These are phyloP conservation scores for Beris chalybata DNA, from an alignment of 2,888 invertebrate species.

Conservation along the genomic window DNA sequence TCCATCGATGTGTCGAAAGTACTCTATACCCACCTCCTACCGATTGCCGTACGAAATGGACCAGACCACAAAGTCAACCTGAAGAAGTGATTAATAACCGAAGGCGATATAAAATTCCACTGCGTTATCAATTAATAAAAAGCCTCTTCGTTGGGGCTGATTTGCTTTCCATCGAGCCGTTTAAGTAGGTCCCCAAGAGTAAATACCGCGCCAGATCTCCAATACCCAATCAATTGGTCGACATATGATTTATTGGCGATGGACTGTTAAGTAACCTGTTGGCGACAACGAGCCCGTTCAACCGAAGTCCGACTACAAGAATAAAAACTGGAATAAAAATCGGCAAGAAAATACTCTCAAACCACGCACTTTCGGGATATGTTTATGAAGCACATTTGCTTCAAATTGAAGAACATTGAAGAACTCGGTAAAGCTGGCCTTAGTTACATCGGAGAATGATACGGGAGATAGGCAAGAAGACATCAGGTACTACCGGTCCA, in stretches of 20 bases:
- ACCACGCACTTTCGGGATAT: conserved; percentile 20
- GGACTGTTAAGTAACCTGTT: conserved; percentile 28
- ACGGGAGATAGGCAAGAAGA: no score
- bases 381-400: conserved; percentile 5
- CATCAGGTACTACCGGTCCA: no score
- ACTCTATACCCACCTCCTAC: no score
- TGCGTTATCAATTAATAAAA: conserved; percentile 30
- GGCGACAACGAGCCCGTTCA: conserved; percentile 20
- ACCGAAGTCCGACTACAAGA: conserved; percentile 1
- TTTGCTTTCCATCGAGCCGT: conserved; percentile 21
- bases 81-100: conserved; percentile 24
- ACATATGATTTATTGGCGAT: conserved; percentile 25
- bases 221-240: conserved; percentile 11
- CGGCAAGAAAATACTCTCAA: conserved; percentile 9
- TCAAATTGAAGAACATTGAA: no score
- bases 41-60: no score
- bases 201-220: conserved; percentile 6
- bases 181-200: conserved; percentile 13
- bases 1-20: no score
- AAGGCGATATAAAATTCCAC: conserved; percentile 20
- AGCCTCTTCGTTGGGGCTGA: conserved; percentile 28
- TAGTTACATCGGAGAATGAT: no score
- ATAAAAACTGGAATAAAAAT: conserved; percentile 14
- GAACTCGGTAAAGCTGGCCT: no score
- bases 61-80: conserved; percentile 9